phyloP scores from a whole-genome alignment of 2,797 vertebrate genomes.

The Rhynchonycteris naso region DNA sequence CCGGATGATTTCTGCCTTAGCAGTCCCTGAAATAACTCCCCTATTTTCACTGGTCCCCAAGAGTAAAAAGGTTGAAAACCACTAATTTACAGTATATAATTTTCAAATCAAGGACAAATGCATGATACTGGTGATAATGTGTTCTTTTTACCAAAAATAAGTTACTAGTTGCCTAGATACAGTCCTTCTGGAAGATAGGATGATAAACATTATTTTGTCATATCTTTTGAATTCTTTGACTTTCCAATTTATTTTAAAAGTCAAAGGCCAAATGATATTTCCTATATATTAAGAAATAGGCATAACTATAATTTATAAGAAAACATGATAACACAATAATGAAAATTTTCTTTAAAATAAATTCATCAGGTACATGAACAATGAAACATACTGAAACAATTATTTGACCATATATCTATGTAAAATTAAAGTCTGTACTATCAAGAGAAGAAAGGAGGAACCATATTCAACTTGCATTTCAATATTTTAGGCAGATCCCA shows the following conservation, averaged over 20 bases:
- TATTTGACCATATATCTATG: not conserved
- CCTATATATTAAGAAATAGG: not conserved
- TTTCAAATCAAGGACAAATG: not conserved
- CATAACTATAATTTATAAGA: conserved; percentile 1
- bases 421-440: not conserved
- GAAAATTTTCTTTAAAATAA: conserved; percentile 34
- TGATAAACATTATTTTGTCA: not conserved
- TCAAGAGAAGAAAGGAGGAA: not conserved
- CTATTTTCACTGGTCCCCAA: no score
- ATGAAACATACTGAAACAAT: conserved; percentile 4
- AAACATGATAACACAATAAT: not conserved
- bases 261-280: not conserved
- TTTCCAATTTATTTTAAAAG: conserved; percentile 44
- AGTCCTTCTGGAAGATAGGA: not conserved
- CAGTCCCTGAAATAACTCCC: no score
- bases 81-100: not conserved
- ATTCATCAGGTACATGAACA: not conserved
- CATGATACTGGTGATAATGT: not conserved
- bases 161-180: not conserved
- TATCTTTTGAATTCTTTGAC: conserved; percentile 39
- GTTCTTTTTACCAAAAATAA: not conserved
- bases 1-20: no score
- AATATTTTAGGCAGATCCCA: not conserved
- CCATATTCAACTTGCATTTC: not conserved
- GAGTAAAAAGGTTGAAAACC: no score